These are phyloP conservation scores for Coptodon bakossiorum DNA, from an alignment of 2,113 vertebrate species.

Conservation along the genomic window DNA sequence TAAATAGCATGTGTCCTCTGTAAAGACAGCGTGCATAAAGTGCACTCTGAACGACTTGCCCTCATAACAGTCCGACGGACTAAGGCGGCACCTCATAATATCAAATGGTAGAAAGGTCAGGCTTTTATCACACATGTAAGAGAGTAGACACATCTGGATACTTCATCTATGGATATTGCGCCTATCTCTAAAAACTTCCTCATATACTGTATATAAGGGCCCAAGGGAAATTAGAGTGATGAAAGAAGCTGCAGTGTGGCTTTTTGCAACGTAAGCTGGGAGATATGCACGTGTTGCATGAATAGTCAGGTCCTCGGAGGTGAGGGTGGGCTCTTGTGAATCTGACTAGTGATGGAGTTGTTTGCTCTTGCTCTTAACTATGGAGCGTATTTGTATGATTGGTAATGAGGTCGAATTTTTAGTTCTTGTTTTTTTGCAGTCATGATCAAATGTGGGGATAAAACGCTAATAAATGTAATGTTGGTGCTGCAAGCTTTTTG, in stretches of 20 bases:
- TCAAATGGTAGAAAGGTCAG: slow-evolving; percentile 4
- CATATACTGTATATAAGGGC: background rate
- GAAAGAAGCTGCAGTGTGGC: background rate
- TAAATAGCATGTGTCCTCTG: slow-evolving; percentile 36
- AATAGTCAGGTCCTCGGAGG: slow-evolving; percentile 14
- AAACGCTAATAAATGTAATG: background rate
- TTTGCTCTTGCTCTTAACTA: background rate
- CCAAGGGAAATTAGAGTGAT: slow-evolving; percentile 36
- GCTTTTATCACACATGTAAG: slow-evolving; percentile 14
- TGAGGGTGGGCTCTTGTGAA: background rate
- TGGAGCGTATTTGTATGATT: background rate
- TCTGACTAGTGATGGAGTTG: slow-evolving; percentile 4
- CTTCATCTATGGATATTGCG: background rate
- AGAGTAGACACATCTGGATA: background rate
- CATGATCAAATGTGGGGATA: background rate
- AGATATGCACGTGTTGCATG: background rate
- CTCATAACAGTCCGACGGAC: slow-evolving; percentile 28
- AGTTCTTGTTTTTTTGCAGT: background rate
- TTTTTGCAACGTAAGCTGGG: slow-evolving; percentile 31
- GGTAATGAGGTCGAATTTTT: background rate
- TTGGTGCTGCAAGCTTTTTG: background rate
- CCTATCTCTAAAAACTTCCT: slow-evolving; percentile 11
- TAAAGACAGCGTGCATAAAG: slow-evolving; percentile 4
- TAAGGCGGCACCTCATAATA: slow-evolving; percentile 1
- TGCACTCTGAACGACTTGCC: slow-evolving; percentile 10